Conservation (phyloP, 2,113 vertebrate genomes). For the Macheiramphus alcinus region DNA sequence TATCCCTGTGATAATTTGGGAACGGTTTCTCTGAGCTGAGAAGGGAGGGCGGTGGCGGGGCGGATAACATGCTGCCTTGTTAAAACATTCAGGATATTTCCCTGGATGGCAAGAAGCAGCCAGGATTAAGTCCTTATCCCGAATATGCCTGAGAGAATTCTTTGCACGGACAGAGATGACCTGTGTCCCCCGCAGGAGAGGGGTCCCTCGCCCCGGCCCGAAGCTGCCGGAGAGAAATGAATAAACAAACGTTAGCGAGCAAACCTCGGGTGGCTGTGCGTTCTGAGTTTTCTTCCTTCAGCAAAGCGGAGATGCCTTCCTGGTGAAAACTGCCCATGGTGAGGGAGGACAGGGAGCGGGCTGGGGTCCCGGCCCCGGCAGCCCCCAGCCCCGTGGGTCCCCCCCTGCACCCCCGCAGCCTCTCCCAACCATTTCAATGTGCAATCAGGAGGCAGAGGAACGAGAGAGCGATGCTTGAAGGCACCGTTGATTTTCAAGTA, state of each 20-base stretch:
- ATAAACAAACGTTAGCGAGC: background rate
- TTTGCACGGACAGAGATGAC: background rate
- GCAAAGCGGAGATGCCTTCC: background rate
- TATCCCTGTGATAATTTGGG: background rate
- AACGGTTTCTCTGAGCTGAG: background rate
- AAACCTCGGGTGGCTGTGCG: background rate
- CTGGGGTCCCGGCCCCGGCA: background rate
- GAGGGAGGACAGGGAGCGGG: background rate
- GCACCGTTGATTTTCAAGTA: background rate
- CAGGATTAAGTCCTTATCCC: background rate
- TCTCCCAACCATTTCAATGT: background rate
- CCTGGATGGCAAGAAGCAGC: background rate
- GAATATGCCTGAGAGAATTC: background rate
- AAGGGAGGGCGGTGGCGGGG: background rate
- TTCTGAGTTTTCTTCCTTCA: background rate
- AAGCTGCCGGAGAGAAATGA: background rate
- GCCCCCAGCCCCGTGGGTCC: background rate
- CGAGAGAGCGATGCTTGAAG: background rate
- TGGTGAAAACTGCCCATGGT: background rate
- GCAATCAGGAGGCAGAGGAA: background rate
- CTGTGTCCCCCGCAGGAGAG: background rate
- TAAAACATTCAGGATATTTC: background rate
- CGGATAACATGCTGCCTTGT: background rate
- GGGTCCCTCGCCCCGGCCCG: background rate
- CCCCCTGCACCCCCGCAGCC: no score